Conservation (phyloP, 2,113 vertebrate genomes). For the Austrofundulus limnaeus region DNA sequence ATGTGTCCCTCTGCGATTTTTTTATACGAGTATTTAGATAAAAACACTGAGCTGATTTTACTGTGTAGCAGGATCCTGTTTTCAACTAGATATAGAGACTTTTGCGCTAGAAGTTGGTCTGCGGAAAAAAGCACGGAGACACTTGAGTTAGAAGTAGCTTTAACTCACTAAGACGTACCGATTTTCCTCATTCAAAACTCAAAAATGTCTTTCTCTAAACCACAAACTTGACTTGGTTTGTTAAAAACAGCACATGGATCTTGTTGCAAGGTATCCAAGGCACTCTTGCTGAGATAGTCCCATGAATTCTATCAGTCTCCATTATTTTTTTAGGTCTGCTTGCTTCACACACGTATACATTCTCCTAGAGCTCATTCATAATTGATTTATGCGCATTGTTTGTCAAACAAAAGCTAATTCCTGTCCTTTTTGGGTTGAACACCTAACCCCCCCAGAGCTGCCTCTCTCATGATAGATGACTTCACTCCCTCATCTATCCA, state of each 20-base stretch:
- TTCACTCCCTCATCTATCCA: conserved; percentile 62
- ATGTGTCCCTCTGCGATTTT: conserved; percentile 31
- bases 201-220: conserved; percentile 41
- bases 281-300: conserved; percentile 8
- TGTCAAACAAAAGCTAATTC: conserved; percentile 39
- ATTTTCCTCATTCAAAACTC: conserved; percentile 37
- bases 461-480: conserved; percentile 64
- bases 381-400: not conserved
- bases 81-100: conserved; percentile 12
- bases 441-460: conserved; percentile 8
- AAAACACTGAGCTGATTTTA: conserved; percentile 47
- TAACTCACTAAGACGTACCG: not conserved
- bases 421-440: conserved; percentile 54
- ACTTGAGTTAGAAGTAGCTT: conserved; percentile 8
- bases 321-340: not conserved
- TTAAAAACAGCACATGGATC: conserved; percentile 36
- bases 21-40: conserved; percentile 34
- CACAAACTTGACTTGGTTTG: conserved; percentile 26
- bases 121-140: conserved; percentile 3
- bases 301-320: not conserved
- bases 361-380: conserved; percentile 7
- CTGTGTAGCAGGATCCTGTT: conserved; percentile 49
- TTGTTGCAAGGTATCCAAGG: conserved; percentile 31
- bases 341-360: conserved; percentile 15
- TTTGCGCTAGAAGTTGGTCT: conserved; percentile 3